These are phyloP conservation scores for Periophthalmus magnuspinnatus DNA, from an alignment of 2,797 vertebrate species.

Conservation along the genomic window DNA sequence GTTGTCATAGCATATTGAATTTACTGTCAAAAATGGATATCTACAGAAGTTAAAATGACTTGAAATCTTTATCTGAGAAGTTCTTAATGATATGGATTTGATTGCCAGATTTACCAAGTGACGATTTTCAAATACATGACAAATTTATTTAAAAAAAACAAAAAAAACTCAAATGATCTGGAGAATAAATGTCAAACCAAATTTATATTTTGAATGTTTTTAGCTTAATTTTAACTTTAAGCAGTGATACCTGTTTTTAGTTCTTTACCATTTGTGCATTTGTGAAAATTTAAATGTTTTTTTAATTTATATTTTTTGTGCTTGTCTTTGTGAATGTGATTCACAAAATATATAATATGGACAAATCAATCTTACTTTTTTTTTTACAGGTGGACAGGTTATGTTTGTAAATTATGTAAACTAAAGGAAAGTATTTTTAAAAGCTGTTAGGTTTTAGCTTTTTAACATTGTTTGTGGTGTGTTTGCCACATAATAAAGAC, in stretches of 20 bases:
- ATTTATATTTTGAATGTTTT: no score
- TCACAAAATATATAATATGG: background rate
- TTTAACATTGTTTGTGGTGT: background rate
- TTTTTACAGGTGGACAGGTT: background rate
- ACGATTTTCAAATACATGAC: background rate
- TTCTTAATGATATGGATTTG: background rate
- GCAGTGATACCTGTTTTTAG: background rate
- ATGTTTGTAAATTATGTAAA: slow-evolving; percentile 4
- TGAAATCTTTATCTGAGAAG: background rate
- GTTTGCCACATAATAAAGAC: background rate
- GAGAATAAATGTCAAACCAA: background rate
- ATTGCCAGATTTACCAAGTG: background rate
- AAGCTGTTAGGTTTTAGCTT: background rate
- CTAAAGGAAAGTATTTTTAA: background rate
- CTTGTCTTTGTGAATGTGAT: background rate
- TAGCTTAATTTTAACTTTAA: no score
- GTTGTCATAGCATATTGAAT: background rate
- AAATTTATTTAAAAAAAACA: background rate
- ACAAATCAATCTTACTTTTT: background rate
- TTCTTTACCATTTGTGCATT: background rate
- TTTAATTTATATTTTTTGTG: background rate
- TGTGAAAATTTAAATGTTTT: background rate
- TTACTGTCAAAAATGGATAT: background rate
- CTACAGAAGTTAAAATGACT: background rate
- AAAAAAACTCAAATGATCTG: background rate